Base-by-base conservation (phyloP, 2,888 invertebrate genomes). In the Beris morrisii region DNA sequence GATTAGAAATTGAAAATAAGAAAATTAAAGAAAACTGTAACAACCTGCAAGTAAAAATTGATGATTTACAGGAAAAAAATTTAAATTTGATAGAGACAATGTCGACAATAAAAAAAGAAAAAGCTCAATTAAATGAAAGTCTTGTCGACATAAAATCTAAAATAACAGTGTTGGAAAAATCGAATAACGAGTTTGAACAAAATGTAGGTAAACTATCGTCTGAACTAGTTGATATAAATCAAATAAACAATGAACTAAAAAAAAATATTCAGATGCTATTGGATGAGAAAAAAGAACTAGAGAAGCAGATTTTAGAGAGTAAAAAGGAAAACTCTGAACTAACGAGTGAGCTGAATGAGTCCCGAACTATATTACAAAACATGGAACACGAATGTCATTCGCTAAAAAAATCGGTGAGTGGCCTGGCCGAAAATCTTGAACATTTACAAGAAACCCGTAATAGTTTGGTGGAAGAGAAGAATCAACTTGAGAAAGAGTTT, bases 231-330 rank as follows among this genome's bases (percentile, higher is more conserved):
- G 13, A 43, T 32, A 11, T 54, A 4, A 53, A 12, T n/a, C 15
- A 55, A 55, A 22, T 38, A 45, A 54, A 15, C 3, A 13, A 3
- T 9, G 28, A 63, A 44, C 46, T 32, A 2, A 46, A 53, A 38
- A 38, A 59, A 48, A 12, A 57, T 30, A 30, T 50, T 4, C 44
- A 32, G n/a, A 38, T 30, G 22, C 15, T 58, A 48, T 7, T 52
- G 5, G n/a, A 4, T 4, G 31, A 48, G 7, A 76, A 78, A 69
- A 70, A 77, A 71, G 78, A 77, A 67, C 77, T 81, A 44, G 79
- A 83, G 76, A 76, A 72, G 31, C 72, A 76, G 63, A 78, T 74
- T 67, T 70, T 73, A 38, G 75, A 79, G 70, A 74, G 81, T 11
- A 73, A 79, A 69, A 70, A 71, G n/a, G 64, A 67, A 44, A 50